Evolutionary conservation across 37 sponge, comb jelly and placozoan species (phyloP).

Genomic region (Ephydatia muelleri): DNA sequence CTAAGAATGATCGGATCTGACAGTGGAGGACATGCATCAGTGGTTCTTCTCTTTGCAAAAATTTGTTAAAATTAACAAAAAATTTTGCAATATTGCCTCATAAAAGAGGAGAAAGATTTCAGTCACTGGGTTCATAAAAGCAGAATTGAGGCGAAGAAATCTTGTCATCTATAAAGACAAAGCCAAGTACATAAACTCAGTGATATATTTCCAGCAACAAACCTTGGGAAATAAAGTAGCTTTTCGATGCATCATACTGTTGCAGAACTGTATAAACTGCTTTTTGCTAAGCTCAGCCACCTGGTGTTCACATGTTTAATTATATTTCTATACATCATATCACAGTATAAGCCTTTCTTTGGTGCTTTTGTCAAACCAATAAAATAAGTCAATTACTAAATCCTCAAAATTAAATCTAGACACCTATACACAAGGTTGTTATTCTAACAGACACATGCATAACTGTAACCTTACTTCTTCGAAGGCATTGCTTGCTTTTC

Average conservation of each 20-base stretch:
- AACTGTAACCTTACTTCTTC: constrained; percentile 1
- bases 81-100: constrained; percentile 8
- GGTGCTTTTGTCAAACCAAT: constrained; percentile 49
- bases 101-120: constrained; percentile 38
- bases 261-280: constrained; percentile 15
- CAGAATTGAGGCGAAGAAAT: neutral
- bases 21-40: too few species aligned
- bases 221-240: too few species aligned
- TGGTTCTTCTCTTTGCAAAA: too few species aligned
- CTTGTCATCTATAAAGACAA: neutral
- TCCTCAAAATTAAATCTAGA: constrained; percentile 47
- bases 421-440: constrained; percentile 12
- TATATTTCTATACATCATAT: constrained; percentile 29
- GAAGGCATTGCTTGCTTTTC: constrained; percentile 25
- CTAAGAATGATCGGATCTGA: too few species aligned
- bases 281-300: constrained; percentile 40
- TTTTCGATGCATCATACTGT: constrained; percentile 18
- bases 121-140: constrained; percentile 19
- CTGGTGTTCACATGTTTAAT: constrained; percentile 20
- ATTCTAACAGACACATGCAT: neutral
- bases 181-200: neutral
- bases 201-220: neutral
- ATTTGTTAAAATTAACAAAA: too few species aligned
- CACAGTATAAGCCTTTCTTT: constrained; percentile 35
- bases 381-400: constrained; percentile 34